Base-by-base conservation (phyloP, 2,888 invertebrate species). In the Tetropium fuscum region DNA sequence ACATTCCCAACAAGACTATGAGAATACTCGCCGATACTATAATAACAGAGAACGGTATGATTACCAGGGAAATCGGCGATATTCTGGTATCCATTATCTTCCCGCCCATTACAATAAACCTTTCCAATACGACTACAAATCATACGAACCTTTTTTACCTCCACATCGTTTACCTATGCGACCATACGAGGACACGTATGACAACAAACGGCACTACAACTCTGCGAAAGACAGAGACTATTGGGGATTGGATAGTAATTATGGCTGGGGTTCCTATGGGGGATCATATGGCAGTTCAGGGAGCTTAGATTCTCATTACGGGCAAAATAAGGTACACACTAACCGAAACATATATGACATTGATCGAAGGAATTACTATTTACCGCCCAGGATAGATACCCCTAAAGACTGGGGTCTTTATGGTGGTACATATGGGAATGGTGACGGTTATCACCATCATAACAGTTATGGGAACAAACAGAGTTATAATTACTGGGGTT, bases 251-350 rank as follows among this genome's bases (percentile, higher is more conserved):
- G 64, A 71, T 43, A n/a, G n/a, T n/a, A 68, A 73, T 3, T 83
- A 84, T 38, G 81, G 81, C 18, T 88, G 87, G 87, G 87, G 87
- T 0, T 83, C 84, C 57, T 88, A 89, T 68, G 88, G 88, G 0
- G 87, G 88, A 0, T 81, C 81, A 7, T 90, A 91, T 67, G 86
- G 87, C 1, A 77, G 80, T 54, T 76, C 74, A 55, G 76, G 75
- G 7, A 53, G 64, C 20, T 63, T 56, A 4, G 62, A 71, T 49
- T 64, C 63, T 5, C 54, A 63, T 51, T 51, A 63, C 41, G 58
- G 61, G 10, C 16, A 27, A 6, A 16, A 49, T 5, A 38, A 32
- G n/a, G 27, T 27, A 20, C 32, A 64, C 16, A 41, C 59, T 34
- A 34, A 61, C 27, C 49, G 57, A 20, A 64, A 66, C 38, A 58